Conservation (phyloP, 2,113 vertebrate genomes). For the Hydrolagus affinis region DNA sequence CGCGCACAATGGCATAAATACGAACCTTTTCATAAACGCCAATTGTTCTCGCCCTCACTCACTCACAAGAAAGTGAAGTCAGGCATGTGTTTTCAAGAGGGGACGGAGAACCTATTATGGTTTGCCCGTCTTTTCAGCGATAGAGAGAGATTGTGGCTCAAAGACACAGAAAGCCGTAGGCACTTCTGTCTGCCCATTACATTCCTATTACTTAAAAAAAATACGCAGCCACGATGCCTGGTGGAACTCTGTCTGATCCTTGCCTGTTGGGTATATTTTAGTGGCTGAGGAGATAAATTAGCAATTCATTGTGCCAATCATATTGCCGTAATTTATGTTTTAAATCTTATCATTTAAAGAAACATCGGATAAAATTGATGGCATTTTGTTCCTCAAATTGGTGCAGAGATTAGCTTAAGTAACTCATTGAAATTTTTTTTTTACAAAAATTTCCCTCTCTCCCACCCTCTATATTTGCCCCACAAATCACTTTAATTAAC, state of each 20-base stretch:
- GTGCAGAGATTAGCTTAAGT: too few species aligned
- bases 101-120: background rate
- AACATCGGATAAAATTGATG: too few species aligned
- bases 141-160: background rate
- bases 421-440: too few species aligned
- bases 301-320: too few species aligned
- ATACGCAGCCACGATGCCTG: background rate
- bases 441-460: too few species aligned
- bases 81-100: background rate
- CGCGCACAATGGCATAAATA: background rate
- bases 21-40: background rate
- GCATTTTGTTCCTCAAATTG: too few species aligned
- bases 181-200: background rate
- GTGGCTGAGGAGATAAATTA: background rate
- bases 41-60: background rate
- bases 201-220: background rate
- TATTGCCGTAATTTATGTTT: too few species aligned
- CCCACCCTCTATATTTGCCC: too few species aligned
- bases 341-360: too few species aligned
- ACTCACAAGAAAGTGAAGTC: background rate
- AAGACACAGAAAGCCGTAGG: background rate
- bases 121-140: background rate
- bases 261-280: background rate
- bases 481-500: too few species aligned
- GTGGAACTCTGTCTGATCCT: background rate